Evolutionary conservation across 1,140 invertebrate species (phyloP).

Genomic region (Drosophila lacteicornis): DNA sequence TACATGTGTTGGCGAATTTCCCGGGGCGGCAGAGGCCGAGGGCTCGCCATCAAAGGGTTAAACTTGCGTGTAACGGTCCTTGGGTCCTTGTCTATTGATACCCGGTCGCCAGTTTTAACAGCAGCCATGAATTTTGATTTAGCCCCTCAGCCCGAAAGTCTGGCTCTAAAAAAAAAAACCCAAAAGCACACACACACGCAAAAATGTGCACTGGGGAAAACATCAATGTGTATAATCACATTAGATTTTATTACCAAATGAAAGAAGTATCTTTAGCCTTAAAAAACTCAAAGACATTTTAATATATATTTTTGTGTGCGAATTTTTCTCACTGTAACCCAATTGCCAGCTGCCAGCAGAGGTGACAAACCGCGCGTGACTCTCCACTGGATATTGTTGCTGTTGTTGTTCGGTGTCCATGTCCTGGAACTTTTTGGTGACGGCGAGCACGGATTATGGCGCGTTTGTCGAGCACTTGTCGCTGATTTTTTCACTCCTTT

Average conservation of each 20-base stretch:
- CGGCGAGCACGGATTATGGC: constrained; percentile 74
- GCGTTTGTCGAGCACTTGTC: constrained; percentile 59
- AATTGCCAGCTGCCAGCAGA: constrained; percentile 25
- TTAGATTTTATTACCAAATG: too few species aligned
- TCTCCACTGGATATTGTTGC: constrained; percentile 36
- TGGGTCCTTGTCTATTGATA: constrained; percentile 69
- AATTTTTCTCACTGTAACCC: background rate
- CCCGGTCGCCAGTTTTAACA: constrained; percentile 57
- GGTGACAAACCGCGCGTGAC: constrained; percentile 78
- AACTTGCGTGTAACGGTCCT: constrained; percentile 72
- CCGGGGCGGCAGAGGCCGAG: too few species aligned
- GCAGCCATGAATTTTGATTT: constrained; percentile 84
- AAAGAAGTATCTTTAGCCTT: too few species aligned
- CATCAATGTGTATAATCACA: too few species aligned
- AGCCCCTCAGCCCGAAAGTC: constrained; percentile 22
- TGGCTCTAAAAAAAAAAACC: constrained; percentile 23
- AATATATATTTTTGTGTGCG: too few species aligned
- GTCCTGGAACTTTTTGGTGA: constrained; percentile 46
- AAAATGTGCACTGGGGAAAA: constrained; percentile 1
- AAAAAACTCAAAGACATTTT: too few species aligned
- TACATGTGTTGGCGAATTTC: constrained; percentile 64
- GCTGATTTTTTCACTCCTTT: constrained; percentile 42
- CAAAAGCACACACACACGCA: constrained; percentile 2
- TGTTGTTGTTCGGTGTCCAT: constrained; percentile 2
- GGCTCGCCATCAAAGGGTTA: constrained; percentile 74